Evolutionary conservation across 1,140 invertebrate genomes (phyloP).

Genomic region (Zelostemma sp.): DNA sequence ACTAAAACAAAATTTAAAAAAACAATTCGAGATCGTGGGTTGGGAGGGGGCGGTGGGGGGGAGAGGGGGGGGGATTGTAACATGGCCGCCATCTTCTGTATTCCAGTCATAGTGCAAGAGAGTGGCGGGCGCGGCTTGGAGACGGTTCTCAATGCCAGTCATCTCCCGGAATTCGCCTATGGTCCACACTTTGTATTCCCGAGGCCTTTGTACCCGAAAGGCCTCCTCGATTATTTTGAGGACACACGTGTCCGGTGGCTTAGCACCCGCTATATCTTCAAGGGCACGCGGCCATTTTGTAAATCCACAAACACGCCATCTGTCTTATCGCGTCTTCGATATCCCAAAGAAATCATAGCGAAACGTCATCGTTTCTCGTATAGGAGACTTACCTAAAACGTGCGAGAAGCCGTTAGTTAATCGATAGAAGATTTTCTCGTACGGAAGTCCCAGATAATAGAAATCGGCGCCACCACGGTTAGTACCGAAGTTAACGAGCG

Average conservation of each 20-base stretch:
- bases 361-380: too few relatives aligned
- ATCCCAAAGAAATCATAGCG: too few relatives aligned
- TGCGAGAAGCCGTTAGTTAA: too few relatives aligned
- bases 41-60: slow-evolving; percentile 24
- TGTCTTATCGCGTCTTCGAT: slow-evolving; percentile 19
- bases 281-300: slow-evolving; percentile 56
- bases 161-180: slow-evolving; percentile 63
- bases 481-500: slow-evolving; percentile 12
- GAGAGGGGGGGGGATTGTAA: slow-evolving; percentile 47
- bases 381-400: background rate
- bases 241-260: slow-evolving; percentile 38
- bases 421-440: too few relatives aligned
- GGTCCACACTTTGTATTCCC: slow-evolving; percentile 63
- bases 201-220: slow-evolving; percentile 44
- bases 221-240: slow-evolving; percentile 57
- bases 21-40: too few relatives aligned
- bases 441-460: too few relatives aligned
- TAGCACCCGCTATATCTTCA: slow-evolving; percentile 16
- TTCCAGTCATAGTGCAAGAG: slow-evolving; percentile 63
- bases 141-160: slow-evolving; percentile 67
- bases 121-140: slow-evolving; percentile 59
- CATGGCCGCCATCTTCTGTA: slow-evolving; percentile 68
- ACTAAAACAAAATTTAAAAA: too few relatives aligned
- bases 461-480: too few relatives aligned
- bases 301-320: slow-evolving; percentile 51